phyloP scores from a whole-genome alignment of 37 sponge, comb jelly and placozoan species.

The Haliclona indistincta region DNA sequence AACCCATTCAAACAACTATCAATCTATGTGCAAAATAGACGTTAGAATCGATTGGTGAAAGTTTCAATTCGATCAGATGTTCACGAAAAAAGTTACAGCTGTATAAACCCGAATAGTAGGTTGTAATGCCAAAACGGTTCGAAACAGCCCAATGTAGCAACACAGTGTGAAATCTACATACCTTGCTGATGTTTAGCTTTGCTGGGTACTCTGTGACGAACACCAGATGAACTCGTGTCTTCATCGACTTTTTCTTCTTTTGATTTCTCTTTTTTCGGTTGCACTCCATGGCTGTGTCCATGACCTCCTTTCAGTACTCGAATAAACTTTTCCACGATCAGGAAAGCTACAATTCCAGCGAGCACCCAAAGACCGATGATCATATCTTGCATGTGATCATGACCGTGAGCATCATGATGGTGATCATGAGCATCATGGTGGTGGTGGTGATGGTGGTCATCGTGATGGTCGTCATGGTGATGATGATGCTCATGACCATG shows the following conservation, averaged over 20 bases:
- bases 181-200: no score
- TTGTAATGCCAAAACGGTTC: no score
- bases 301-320: constrained; percentile 70
- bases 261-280: not conserved
- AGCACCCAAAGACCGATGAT: constrained; percentile 87
- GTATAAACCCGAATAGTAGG: no score
- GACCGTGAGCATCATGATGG: constrained; percentile 33
- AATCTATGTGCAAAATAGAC: no score
- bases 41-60: no score
- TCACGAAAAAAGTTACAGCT: no score
- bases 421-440: constrained; percentile 44
- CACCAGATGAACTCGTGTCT: no score
- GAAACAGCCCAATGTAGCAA: no score
- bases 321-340: constrained; percentile 88
- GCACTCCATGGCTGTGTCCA: constrained; percentile 36
- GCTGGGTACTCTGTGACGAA: no score
- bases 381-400: constrained; percentile 82
- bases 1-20: no score
- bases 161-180: no score
- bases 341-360: constrained; percentile 83
- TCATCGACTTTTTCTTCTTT: not conserved
- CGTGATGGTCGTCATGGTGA: constrained; percentile 28
- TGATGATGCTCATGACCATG: constrained; percentile 54
- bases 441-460: constrained; percentile 41
- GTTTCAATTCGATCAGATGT: no score